Percentiles rank a stretch among this genome's conserved stretches.
Conservation (phyloP, 1,140 invertebrate species). For the Heliconius eleuchia region DNA sequence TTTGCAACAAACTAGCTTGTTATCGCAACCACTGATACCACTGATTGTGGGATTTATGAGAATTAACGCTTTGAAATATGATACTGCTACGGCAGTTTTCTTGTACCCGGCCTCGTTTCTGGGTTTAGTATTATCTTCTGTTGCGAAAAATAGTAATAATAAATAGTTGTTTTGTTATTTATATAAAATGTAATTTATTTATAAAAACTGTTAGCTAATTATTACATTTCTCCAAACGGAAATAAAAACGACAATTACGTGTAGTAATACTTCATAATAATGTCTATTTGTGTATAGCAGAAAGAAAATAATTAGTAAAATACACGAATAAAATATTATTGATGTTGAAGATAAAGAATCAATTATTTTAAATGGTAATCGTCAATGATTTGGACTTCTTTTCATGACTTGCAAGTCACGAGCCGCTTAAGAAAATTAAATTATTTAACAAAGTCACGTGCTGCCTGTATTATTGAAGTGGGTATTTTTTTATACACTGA, state of each 20-base stretch:
- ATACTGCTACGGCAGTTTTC: slow-evolving; percentile 23
- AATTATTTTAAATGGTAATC: slow-evolving; percentile 7
- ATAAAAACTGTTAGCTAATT: too few relatives aligned
- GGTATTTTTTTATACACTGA: neutral
- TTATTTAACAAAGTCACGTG: neutral
- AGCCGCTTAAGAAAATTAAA: slow-evolving; percentile 12
- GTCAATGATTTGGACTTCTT: neutral
- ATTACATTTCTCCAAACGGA: too few relatives aligned
- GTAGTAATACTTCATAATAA: neutral
- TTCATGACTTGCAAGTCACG: slow-evolving; percentile 6
- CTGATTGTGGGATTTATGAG: slow-evolving; percentile 38
- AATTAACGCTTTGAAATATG: slow-evolving; percentile 40
- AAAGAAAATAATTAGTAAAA: neutral
- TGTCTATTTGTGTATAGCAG: neutral
- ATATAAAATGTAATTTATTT: too few relatives aligned
- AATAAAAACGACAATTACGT: too few relatives aligned
- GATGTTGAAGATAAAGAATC: slow-evolving; percentile 5
- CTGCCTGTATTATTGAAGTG: neutral
- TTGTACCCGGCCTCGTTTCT: neutral
- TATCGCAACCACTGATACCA: slow-evolving; percentile 36
- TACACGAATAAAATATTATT: neutral
- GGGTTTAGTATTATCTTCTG: neutral
- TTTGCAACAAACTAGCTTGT: slow-evolving; percentile 44
- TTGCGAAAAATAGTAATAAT: neutral
- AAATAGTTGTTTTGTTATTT: neutral